Percentiles rank a stretch among this genome's conserved stretches.
These are phyloP conservation scores for Drosophila sordidapex DNA, from an alignment of 2,888 invertebrate species.

Conservation along the genomic window DNA sequence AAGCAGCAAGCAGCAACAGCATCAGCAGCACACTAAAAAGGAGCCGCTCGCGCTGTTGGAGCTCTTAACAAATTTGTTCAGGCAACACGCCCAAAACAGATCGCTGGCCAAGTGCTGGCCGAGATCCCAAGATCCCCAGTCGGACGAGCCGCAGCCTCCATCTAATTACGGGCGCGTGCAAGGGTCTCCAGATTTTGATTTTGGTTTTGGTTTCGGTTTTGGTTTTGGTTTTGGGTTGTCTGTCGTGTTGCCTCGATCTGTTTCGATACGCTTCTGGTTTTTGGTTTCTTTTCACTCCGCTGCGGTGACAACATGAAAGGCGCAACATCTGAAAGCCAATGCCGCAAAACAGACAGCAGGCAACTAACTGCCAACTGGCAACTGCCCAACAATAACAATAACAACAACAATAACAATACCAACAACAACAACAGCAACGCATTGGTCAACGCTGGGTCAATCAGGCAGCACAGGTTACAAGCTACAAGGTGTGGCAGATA, in stretches of 20 bases:
- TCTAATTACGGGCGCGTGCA: constrained; percentile 82
- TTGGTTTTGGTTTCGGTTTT: constrained; percentile 19
- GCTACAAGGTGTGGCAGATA: constrained; percentile 1
- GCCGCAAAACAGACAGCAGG: constrained; percentile 56
- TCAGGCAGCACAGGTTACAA: constrained; percentile 48
- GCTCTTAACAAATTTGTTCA: constrained; percentile 84
- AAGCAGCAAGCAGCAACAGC: not conserved
- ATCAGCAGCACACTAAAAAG: constrained; percentile 71
- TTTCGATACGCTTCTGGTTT: constrained; percentile 84
- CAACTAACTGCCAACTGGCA: constrained; percentile 17
- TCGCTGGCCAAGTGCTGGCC: constrained; percentile 9
- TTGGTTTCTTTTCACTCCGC: constrained; percentile 74
- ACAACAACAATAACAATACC: constrained; percentile 32
- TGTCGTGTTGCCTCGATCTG: constrained; percentile 75
- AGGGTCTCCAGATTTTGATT: constrained; percentile 48
- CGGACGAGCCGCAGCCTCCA: constrained; percentile 32
- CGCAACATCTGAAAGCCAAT: constrained; percentile 67
- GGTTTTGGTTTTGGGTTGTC: constrained; percentile 35
- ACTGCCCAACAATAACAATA: constrained; percentile 16
- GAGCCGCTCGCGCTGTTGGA: constrained; percentile 82
- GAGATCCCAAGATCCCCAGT: constrained; percentile 21
- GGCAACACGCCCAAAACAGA: constrained; percentile 78
- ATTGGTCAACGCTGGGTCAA: constrained; percentile 58
- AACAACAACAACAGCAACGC: constrained; percentile 26
- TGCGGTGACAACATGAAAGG: constrained; percentile 75